phyloP scores from a whole-genome alignment of 1,140 invertebrate genomes.

The Vanessa atalanta region DNA sequence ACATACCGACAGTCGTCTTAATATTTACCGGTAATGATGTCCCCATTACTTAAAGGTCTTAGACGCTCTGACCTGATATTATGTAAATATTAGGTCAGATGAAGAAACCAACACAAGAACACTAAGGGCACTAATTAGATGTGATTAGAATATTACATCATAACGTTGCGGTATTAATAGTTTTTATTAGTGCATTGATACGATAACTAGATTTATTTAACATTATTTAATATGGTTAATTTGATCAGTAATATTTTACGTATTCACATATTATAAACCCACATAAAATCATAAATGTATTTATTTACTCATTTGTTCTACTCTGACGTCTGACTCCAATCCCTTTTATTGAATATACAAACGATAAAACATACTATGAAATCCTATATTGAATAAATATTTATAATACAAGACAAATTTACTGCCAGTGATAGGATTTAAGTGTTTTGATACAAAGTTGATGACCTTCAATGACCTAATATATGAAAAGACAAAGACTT shows the following conservation, averaged over 20 bases:
- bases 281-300: too few relatives aligned
- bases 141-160: constrained; percentile 6
- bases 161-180: not conserved
- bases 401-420: not conserved
- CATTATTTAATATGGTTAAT: not conserved
- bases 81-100: constrained; percentile 5
- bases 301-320: too few relatives aligned
- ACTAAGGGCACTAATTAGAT: constrained; percentile 7
- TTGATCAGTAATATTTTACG: too few relatives aligned
- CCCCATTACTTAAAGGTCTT: not conserved
- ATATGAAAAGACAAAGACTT: constrained; percentile 23
- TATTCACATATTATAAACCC: too few relatives aligned
- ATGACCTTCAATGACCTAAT: constrained; percentile 18
- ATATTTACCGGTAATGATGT: too few relatives aligned
- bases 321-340: too few relatives aligned
- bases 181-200: constrained; percentile 1
- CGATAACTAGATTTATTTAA: constrained; percentile 1
- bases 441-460: not conserved
- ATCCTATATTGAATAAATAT: not conserved
- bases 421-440: not conserved
- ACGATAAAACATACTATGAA: not conserved
- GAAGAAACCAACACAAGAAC: not conserved
- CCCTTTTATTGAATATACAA: too few relatives aligned
- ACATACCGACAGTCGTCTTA: too few relatives aligned
- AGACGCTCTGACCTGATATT: not conserved